Evolutionary conservation across 2,888 invertebrate genomes (phyloP), one percentile per base, ranked within the genome.

Genomic region (Limenitis arthemis): DNA sequence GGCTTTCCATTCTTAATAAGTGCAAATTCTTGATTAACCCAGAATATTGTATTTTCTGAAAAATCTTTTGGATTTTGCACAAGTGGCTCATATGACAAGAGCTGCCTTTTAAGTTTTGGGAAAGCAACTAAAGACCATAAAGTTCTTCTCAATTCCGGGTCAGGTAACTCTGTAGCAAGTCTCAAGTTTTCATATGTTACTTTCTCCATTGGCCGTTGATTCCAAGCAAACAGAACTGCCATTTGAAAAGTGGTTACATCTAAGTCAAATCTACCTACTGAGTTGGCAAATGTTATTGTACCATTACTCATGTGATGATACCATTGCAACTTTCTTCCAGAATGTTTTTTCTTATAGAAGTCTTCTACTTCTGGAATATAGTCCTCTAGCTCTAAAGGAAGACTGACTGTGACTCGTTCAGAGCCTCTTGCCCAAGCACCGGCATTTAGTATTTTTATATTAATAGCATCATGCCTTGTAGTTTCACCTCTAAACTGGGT

Each of bases 211-310:
- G 96, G 96, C 60, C 98, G 89, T 75, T 98, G 97, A 88, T 99
- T 99, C 98, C 98, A 99, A 11, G 98, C 97, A 86, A 98, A 99
- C 40, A 99, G 86, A 11, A 99, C 98, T 37, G 98, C 98, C 98
- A 99, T 98, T 91, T 99, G 99, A 83, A 99, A 99, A 30, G 99
- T 99, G 9, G 99, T 99, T 6, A 99, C 98, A 75, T 99, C 99
- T 66, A 99, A 88, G 82, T 99, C 99, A 83, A 95, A 99, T 64
- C 95, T 92, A 1, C 98, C 99, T 49, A 95, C 91, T 62, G 93
- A 91, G 77, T 97, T 98, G 0, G 92, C 91, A 86, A 99, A 99
- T 29, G 96, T 97, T 65, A 99, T 97, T 56, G 98, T 98, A 64
- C 99, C 99, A 83, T 99, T 99, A 61, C 98, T 98, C 98, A 99